phyloP scores from a whole-genome alignment of 2,888 invertebrate species.

The Agriopis marginaria region DNA sequence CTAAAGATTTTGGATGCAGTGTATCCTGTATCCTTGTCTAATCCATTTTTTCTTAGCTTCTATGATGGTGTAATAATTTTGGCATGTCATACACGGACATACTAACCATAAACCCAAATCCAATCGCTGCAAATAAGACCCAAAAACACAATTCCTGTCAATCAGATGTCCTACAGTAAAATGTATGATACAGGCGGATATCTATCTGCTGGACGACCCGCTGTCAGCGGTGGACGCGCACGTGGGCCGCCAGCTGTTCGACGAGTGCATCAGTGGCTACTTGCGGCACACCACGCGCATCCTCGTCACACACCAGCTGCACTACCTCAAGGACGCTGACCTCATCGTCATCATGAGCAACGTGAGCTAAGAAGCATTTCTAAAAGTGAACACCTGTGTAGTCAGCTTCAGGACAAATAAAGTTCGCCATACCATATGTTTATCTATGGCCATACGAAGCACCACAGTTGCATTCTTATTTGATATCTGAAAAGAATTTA shows the following conservation, averaged over 20 bases:
- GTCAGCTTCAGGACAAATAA: background rate
- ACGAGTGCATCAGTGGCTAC: constrained; percentile 90
- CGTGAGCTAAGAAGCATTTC: constrained; percentile 54
- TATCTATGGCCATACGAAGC: too few species aligned
- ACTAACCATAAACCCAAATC: background rate
- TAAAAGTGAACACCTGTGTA: background rate
- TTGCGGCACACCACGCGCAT: constrained; percentile 90
- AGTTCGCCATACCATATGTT: too few species aligned
- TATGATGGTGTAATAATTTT: too few species aligned
- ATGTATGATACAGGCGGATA: constrained; percentile 85
- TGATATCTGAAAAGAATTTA: too few species aligned
- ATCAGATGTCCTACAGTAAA: background rate
- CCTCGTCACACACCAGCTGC: constrained; percentile 95
- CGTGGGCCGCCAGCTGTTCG: constrained; percentile 92
- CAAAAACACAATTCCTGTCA: too few species aligned
- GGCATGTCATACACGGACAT: too few species aligned
- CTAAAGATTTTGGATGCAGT: too few species aligned
- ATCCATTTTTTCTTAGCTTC: too few species aligned
- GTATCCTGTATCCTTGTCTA: too few species aligned
- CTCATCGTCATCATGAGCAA: constrained; percentile 87
- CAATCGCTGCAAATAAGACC: too few species aligned
- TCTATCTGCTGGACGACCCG: constrained; percentile 94
- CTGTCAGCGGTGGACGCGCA: constrained; percentile 93
- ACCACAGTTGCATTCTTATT: too few species aligned
- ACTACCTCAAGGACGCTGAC: constrained; percentile 84